phyloP scores from a whole-genome alignment of 2,797 vertebrate genomes.

The Pantherophis vulpinus region DNA sequence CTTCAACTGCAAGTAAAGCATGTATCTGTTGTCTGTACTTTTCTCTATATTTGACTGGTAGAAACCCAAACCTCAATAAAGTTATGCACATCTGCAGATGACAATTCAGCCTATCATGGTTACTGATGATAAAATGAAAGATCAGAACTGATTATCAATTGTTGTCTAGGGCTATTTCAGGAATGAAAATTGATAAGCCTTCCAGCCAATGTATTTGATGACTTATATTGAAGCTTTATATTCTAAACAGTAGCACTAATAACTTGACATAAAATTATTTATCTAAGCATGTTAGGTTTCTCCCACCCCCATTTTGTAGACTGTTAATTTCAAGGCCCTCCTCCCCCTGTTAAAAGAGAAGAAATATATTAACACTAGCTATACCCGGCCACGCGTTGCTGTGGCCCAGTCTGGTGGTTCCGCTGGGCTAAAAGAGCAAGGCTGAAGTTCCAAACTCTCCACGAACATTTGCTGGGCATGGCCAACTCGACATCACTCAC shows the following conservation, averaged over 20 bases:
- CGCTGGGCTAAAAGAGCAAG: too few species aligned
- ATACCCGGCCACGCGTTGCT: too few species aligned
- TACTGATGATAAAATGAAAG: background rate
- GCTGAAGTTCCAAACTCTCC: too few species aligned
- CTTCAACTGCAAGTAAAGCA: conserved; percentile 23
- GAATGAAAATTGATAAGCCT: background rate
- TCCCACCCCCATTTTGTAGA: background rate
- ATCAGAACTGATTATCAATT: background rate
- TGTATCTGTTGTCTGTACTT: background rate
- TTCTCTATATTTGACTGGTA: background rate
- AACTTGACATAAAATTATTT: background rate
- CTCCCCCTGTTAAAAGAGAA: background rate
- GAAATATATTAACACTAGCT: background rate
- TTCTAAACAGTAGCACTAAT: background rate
- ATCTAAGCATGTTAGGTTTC: background rate
- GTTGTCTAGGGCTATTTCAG: background rate
- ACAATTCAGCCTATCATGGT: background rate
- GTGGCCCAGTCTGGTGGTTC: too few species aligned
- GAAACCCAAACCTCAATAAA: background rate
- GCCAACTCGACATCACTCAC: too few species aligned
- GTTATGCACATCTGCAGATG: background rate
- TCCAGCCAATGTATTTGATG: background rate
- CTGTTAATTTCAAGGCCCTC: background rate
- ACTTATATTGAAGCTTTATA: background rate
- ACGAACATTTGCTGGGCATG: too few species aligned